phyloP scores from a whole-genome alignment of 2,113 vertebrate species.

The Lota lota region DNA sequence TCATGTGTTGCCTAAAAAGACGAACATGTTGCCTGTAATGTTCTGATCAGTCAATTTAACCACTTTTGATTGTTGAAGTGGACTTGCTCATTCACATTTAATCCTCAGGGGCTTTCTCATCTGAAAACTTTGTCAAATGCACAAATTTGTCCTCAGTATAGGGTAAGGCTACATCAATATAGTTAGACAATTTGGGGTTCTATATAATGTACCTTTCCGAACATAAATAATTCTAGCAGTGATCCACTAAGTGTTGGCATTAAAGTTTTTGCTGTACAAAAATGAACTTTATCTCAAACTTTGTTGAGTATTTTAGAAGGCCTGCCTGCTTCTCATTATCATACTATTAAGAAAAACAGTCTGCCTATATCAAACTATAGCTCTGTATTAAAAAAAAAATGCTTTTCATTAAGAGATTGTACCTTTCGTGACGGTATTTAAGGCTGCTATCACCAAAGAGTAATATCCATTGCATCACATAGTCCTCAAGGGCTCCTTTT shows the following conservation, averaged over 20 bases:
- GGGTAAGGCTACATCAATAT: too few species aligned
- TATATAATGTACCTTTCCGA: too few species aligned
- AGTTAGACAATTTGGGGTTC: too few species aligned
- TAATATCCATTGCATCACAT: slow-evolving; percentile 9
- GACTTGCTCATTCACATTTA: slow-evolving; percentile 3
- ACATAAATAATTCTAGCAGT: too few species aligned
- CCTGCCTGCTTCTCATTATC: not conserved
- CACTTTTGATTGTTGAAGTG: slow-evolving; percentile 15
- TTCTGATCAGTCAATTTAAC: not conserved
- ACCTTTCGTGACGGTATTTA: slow-evolving; percentile 7
- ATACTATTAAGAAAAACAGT: not conserved
- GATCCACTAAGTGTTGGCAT: too few species aligned
- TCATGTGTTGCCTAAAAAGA: slow-evolving; percentile 3
- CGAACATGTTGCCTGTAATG: not conserved
- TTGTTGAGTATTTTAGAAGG: too few species aligned
- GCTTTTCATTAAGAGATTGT: not conserved
- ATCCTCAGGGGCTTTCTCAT: slow-evolving; percentile 1
- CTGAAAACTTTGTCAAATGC: not conserved
- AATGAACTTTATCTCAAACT: too few species aligned
- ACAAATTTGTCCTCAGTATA: too few species aligned
- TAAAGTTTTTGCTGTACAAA: too few species aligned
- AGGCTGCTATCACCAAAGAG: not conserved
- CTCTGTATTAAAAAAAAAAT: slow-evolving; percentile 10
- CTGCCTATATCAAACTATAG: not conserved
- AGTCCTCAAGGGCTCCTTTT: slow-evolving; percentile 47